Percentiles rank a stretch among this genome's conserved stretches.
Conservation (phyloP, 1,140 invertebrate genomes). For the Leptopilina clavipes region DNA sequence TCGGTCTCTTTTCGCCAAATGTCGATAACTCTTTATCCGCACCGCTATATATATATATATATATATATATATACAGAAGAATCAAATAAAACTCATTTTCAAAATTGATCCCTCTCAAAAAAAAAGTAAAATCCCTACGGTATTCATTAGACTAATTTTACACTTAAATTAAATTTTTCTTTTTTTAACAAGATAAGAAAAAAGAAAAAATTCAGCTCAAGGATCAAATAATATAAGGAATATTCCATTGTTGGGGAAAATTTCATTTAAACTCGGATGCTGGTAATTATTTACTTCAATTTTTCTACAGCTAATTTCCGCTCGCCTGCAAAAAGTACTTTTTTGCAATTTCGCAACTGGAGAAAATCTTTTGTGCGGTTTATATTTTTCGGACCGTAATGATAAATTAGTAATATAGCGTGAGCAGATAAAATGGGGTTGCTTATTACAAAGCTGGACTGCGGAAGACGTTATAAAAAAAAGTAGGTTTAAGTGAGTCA, state of each 20-base stretch:
- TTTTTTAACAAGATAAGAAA: background rate
- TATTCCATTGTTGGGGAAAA: conserved; percentile 8
- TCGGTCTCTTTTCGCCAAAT: background rate
- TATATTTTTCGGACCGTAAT: conserved; percentile 3
- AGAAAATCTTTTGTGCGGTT: background rate
- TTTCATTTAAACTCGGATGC: conserved; percentile 16
- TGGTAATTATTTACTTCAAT: conserved; percentile 9
- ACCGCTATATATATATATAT: too few relatives aligned
- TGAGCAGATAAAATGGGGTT: background rate
- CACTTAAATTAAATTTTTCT: background rate
- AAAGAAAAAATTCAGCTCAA: background rate
- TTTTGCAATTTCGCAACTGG: background rate
- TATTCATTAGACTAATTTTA: conserved; percentile 1
- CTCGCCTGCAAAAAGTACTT: conserved; percentile 2
- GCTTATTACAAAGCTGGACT: background rate
- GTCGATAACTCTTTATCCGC: background rate
- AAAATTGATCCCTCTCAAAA: background rate
- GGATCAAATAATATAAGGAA: background rate
- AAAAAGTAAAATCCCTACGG: background rate
- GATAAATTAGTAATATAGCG: conserved; percentile 12
- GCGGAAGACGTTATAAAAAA: background rate
- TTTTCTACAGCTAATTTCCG: conserved; percentile 7
- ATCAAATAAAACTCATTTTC: background rate
- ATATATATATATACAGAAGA: background rate
- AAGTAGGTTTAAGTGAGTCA: background rate